Evolutionary conservation across 2,113 vertebrate species (phyloP).

Genomic region (Phyllopteryx taeniolatus): DNA sequence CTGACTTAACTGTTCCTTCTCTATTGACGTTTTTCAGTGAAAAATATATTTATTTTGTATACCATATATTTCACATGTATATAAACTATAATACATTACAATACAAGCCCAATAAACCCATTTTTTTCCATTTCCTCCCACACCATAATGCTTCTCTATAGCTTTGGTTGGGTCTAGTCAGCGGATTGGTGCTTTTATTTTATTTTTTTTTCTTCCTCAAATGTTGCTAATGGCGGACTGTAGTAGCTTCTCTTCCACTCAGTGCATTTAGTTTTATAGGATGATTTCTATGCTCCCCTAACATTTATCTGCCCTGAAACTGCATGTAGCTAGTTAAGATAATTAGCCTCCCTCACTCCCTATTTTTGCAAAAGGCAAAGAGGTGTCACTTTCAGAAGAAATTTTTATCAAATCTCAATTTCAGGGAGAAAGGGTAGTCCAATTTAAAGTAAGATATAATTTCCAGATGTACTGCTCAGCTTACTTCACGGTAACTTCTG

Average conservation of each 20-base stretch:
- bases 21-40: conserved; percentile 8
- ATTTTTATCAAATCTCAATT: conserved; percentile 39
- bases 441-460: conserved; percentile 22
- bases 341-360: conserved; percentile 48
- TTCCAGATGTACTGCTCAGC: conserved; percentile 7
- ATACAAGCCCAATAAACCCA: neutral
- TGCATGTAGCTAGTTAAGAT: conserved; percentile 49
- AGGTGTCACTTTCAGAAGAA: conserved; percentile 35
- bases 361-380: conserved; percentile 27
- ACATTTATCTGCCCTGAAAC: conserved; percentile 36
- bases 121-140: neutral
- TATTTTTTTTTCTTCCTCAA: conserved; percentile 1
- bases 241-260: conserved; percentile 7
- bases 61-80: conserved; percentile 14
- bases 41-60: conserved; percentile 19
- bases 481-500: too few species aligned
- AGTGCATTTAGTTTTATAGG: conserved; percentile 30
- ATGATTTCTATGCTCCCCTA: conserved; percentile 23
- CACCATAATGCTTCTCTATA: neutral
- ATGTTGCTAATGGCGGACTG: conserved; percentile 11
- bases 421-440: conserved; percentile 7
- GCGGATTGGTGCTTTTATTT: conserved; percentile 9
- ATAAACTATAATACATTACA: conserved; percentile 15
- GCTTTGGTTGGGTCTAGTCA: neutral
- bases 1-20: conserved; percentile 4